phyloP scores from a whole-genome alignment of 2,113 vertebrate species.

The Gobio gobio region DNA sequence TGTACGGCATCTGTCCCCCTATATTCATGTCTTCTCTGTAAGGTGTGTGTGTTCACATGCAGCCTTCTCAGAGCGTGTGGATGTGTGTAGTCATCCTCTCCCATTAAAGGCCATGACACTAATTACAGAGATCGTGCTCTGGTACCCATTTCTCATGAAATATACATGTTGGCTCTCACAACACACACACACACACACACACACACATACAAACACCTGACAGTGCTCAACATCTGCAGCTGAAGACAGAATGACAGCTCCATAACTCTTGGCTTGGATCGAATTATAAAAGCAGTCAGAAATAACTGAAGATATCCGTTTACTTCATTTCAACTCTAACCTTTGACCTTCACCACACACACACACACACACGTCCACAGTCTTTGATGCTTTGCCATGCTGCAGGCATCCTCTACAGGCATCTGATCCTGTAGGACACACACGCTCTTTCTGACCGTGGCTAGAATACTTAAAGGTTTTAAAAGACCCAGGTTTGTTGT shows the following conservation, averaged over 20 bases:
- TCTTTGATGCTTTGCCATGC: slow-evolving; percentile 16
- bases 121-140: slow-evolving; percentile 21
- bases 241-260: background rate
- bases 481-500: background rate
- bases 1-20: background rate
- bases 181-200: slow-evolving; percentile 15
- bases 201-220: background rate
- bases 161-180: background rate
- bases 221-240: background rate
- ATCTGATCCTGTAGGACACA: background rate
- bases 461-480: background rate
- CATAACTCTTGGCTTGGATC: slow-evolving; percentile 30
- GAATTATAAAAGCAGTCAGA: slow-evolving; percentile 36
- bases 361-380: background rate
- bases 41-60: slow-evolving; percentile 29
- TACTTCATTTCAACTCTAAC: slow-evolving; percentile 20
- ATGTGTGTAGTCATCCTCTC: slow-evolving; percentile 1
- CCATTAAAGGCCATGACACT: slow-evolving; percentile 16
- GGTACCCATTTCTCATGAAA: slow-evolving; percentile 4
- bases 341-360: slow-evolving; percentile 3
- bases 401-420: background rate
- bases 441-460: background rate
- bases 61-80: background rate
- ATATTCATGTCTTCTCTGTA: slow-evolving; percentile 31
- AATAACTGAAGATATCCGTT: slow-evolving; percentile 2